Base-by-base conservation (phyloP, 2,888 invertebrate species). In the Conops quadrifasciatus region DNA sequence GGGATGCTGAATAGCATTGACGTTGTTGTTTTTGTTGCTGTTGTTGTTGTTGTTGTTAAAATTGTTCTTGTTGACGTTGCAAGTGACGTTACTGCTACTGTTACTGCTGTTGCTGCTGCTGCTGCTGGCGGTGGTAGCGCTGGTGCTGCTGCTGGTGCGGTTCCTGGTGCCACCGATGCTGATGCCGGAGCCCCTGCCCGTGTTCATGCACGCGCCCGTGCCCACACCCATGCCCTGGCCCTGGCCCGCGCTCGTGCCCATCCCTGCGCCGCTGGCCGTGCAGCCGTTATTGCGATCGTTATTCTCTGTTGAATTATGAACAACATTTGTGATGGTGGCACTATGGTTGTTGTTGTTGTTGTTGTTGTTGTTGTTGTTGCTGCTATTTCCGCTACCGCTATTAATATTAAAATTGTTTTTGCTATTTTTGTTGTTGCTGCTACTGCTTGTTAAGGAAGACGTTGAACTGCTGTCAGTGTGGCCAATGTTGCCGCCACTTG, bases 241-340 rank as follows among this genome's bases (percentile, higher is more conserved):
- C 49, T 65, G 51, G 3, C 28, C 1, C 9, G 16, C 2, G 36
- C 47, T 24, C 45, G 21, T 24, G 47, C 47, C 36, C 21, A 19
- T 21, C 15, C 45, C 21, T 15, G 36, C 9, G 51, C 36, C 71
- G 67, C 19, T 59, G 65, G 4, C 45, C 16, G n/a, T 21, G 47
- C 21, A 24, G 69, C 47, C 75, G 73, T 59, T 75, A 59, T 69
- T 72, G 71, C 74, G 70, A 72, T 73, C 74, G 66, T 65, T 72
- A 64, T 67, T 36, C 77, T n/a, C 67, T 71, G 60, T 67, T 75
- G 79, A 77, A 72, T 77, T 77, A 76, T 72, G 76, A 71, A 77
- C 76, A 72, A 77, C 76, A 73, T 72, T 74, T 68, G 60, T 71
- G 73, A 72, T 77, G 75, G 74, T 63, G 72, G 45, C 68, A 58